Base-by-base conservation (phyloP, 2,888 invertebrate genomes). In the Archips xylosteana region DNA sequence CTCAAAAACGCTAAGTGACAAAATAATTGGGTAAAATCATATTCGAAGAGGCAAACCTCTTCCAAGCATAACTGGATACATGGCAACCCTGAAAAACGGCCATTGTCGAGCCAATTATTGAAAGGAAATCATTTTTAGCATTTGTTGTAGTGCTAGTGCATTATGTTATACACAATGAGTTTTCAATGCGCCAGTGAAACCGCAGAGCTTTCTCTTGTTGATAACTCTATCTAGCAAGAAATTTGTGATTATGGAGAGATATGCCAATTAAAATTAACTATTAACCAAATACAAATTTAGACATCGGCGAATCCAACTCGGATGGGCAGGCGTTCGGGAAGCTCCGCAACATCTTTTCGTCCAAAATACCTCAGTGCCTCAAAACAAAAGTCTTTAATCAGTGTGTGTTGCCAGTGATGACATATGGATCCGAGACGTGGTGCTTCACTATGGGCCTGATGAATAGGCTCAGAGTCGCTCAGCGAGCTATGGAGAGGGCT, bases 91-190 rank as follows among this genome's bases (percentile, higher is more conserved):
- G 32, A 23, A 10, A 54, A 57, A 23, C 60, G 34, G 34, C 51
- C 49, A 68, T 73, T 61, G 54, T 72, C 57, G 59, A 32, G 51
- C 51, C 64, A 70, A 74, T 74, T 54, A 70, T 23, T 68, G 4
- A 65, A 36, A 51, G n/a, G 49, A 64, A 51, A 51, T 49, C 12
- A 51, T 65, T 61, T 39, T 9, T 10, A n/a, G 4, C 23, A n/a
- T 13, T 4, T 32, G 45, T 49, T 51, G 15, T 36, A 32, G 23
- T 32, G 5, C 23, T 47, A 36, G 32, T 10, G 57, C 12, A 32
- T 57, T 57, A 57, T 32, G 32, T 32, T 32, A 5, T 23, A 32
- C 12, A 57, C 57, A 57, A 57, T 57, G 57, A 57, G 57, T 32
- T 57, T 57, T 57, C 57, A 13, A 23, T 32, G 12, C 10, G 32